These are phyloP conservation scores for Malurus splendens DNA, from an alignment of 2,797 vertebrate species.

Conservation along the genomic window DNA sequence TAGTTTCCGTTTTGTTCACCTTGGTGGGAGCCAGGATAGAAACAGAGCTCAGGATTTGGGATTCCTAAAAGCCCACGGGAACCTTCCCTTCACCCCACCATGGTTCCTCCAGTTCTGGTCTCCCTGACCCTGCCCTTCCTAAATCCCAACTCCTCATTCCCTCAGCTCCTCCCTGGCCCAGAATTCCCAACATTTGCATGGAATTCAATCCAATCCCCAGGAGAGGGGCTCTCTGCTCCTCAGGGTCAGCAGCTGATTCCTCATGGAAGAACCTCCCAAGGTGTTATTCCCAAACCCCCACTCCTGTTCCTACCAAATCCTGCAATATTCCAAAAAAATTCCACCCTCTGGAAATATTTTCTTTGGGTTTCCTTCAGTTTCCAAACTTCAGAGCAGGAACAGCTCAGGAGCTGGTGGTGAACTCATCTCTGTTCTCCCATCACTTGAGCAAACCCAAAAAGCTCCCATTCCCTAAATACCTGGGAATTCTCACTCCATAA, in stretches of 20 bases:
- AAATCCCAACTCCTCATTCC: not conserved
- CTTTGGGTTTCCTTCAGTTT: too few relatives aligned
- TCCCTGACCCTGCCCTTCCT: not conserved
- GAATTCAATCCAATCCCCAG: accelerated
- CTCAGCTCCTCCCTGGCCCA: not conserved
- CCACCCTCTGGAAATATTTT: too few relatives aligned
- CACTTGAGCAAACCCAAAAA: too few relatives aligned
- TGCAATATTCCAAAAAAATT: too few relatives aligned
- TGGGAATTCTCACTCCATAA: not conserved
- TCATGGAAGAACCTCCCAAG: accelerated
- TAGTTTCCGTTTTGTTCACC: not conserved
- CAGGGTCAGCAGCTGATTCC: not conserved
- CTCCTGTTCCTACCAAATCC: not conserved
- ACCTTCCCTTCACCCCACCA: not conserved
- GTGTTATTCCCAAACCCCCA: not conserved
- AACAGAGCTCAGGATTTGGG: not conserved
- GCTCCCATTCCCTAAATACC: too few relatives aligned
- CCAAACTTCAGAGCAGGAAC: too few relatives aligned
- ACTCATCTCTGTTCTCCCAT: too few relatives aligned
- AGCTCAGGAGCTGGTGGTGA: too few relatives aligned
- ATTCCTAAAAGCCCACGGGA: not conserved
- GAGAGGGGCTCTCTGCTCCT: not conserved
- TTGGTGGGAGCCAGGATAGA: constrained; percentile 12
- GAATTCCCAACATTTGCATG: not conserved
- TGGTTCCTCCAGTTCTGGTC: constrained; percentile 11